Conservation (phyloP, 37 sponge, comb jelly and placozoan species). For the Haliclona indistincta region DNA sequence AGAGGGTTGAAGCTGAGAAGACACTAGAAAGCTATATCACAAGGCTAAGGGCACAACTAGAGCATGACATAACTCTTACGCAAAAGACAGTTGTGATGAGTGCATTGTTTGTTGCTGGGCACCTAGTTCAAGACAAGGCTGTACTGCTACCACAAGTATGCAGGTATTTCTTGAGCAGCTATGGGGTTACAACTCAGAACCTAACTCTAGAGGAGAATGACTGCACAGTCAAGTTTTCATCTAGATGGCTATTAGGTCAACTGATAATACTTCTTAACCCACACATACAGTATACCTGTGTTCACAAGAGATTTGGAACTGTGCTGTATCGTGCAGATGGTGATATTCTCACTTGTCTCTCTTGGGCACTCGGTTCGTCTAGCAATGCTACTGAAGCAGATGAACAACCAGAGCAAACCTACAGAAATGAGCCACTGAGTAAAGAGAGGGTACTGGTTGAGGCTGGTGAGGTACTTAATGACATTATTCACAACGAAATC, state of each 20-base stretch:
- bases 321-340: conserved; percentile 19
- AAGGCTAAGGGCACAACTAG: too few relatives aligned
- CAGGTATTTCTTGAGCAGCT: too few relatives aligned
- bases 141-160: too few relatives aligned
- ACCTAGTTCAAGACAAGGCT: too few relatives aligned
- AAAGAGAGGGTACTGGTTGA: not conserved
- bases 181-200: too few relatives aligned
- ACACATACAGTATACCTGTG: conserved; percentile 1
- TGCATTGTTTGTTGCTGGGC: too few relatives aligned
- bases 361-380: conserved; percentile 27
- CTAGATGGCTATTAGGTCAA: conserved; percentile 11
- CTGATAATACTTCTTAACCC: conserved; percentile 4
- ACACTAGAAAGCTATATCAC: too few relatives aligned
- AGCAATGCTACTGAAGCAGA: not conserved
- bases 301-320: conserved; percentile 31
- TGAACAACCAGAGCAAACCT: too few relatives aligned
- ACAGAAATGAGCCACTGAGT: too few relatives aligned
- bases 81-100: too few relatives aligned
- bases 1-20: too few relatives aligned
- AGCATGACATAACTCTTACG: too few relatives aligned
- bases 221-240: conserved; percentile 1
- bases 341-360: conserved; percentile 10
- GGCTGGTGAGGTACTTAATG: conserved; percentile 10
- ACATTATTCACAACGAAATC: conserved; percentile 12
- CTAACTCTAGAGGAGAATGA: conserved; percentile 5